Percentiles rank a stretch among this genome's conserved stretches.
Conservation (phyloP, 2,888 invertebrate genomes). For the Machimus atricapillus region DNA sequence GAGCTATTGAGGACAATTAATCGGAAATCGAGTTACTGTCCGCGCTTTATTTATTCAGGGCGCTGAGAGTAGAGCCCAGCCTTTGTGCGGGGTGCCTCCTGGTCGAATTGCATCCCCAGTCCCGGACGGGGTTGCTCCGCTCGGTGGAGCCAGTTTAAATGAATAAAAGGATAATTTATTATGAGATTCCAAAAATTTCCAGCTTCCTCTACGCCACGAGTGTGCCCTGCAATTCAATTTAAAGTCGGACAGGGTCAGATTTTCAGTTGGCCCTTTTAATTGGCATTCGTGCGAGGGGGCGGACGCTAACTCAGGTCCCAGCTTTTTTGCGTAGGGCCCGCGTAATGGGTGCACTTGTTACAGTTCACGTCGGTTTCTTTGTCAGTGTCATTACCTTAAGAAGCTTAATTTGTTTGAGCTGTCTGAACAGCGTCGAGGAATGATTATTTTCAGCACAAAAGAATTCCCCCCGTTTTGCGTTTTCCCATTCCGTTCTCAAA, state of each 20-base stretch:
- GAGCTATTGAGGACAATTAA: conserved; percentile 19
- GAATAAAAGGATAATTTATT: conserved; percentile 24
- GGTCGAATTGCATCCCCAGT: background rate
- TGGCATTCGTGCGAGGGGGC: background rate
- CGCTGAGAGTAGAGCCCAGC: background rate
- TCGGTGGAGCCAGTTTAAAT: background rate
- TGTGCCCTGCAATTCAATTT: background rate
- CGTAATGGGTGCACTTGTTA: background rate
- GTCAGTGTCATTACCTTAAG: conserved; percentile 29
- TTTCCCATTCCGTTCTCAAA: background rate
- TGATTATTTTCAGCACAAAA: background rate
- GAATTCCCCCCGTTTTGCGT: background rate
- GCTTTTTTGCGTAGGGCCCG: background rate
- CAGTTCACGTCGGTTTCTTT: conserved; percentile 4
- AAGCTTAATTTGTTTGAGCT: conserved; percentile 13
- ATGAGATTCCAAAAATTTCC: background rate
- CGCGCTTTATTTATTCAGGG: conserved; percentile 5
- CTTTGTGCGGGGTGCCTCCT: background rate
- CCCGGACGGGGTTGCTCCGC: background rate
- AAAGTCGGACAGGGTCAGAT: background rate
- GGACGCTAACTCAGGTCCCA: background rate
- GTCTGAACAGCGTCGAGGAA: background rate
- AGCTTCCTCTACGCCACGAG: background rate
- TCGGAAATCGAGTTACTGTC: conserved; percentile 26
- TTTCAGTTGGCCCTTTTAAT: background rate